Conservation (phyloP, 2,888 invertebrate genomes). For the Chrysotoxum bicinctum region DNA sequence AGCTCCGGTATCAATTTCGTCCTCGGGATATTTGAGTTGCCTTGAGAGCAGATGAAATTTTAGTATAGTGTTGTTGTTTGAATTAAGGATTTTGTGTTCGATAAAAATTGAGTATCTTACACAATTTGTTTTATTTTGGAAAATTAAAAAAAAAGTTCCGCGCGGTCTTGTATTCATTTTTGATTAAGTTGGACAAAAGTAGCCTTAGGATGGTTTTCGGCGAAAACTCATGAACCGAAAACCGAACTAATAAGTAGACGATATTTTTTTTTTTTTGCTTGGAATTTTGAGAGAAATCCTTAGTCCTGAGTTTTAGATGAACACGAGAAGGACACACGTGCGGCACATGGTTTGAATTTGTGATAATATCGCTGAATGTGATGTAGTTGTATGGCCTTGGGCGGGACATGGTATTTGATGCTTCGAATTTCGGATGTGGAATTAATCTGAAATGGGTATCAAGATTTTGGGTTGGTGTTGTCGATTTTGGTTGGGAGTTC, state of each 20-base stretch:
- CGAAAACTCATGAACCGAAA: not conserved
- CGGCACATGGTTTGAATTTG: constrained; percentile 15
- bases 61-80: constrained; percentile 25
- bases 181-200: constrained; percentile 57
- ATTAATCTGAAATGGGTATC: not conserved
- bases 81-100: constrained; percentile 33
- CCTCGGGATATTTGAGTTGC: constrained; percentile 63
- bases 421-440: not conserved
- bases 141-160: constrained; percentile 49
- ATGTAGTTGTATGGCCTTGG: constrained; percentile 54
- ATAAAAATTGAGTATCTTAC: constrained; percentile 9
- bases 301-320: not conserved
- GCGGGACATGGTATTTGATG: constrained; percentile 49
- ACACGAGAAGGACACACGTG: constrained; percentile 32
- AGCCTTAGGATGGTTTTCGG: constrained; percentile 12
- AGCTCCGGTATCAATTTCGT: constrained; percentile 66
- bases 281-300: not conserved
- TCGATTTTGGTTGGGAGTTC: not conserved
- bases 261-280: not conserved
- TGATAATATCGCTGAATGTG: constrained; percentile 50
- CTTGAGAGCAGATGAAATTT: constrained; percentile 8
- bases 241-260: constrained; percentile 7
- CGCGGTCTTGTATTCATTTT: constrained; percentile 40
- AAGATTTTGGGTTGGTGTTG: constrained; percentile 24
- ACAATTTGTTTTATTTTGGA: not conserved